Conservation (phyloP, 2,113 vertebrate species). For the Quiscalus mexicanus region DNA sequence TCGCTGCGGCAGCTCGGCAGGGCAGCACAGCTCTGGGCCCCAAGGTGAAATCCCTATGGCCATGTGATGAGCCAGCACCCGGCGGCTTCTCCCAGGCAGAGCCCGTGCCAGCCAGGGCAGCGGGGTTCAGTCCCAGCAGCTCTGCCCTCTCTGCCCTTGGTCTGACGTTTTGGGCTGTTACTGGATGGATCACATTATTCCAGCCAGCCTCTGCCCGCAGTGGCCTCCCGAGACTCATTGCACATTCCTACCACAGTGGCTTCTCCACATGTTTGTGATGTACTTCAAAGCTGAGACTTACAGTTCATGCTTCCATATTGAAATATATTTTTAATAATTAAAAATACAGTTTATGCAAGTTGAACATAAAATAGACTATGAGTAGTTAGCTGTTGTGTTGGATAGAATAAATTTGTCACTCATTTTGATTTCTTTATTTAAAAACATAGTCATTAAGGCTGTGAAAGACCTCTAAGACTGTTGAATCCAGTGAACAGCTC, state of each 20-base stretch:
- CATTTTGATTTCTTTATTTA: constrained; percentile 56
- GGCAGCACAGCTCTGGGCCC: fast-evolving
- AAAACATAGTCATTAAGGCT: background rate
- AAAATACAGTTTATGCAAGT: background rate
- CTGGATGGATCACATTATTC: fast-evolving
- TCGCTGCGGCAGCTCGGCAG: fast-evolving
- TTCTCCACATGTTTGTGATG: background rate
- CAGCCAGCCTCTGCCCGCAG: background rate
- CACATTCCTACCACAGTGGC: background rate
- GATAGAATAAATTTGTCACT: background rate
- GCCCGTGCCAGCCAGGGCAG: fast-evolving
- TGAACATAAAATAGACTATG: background rate
- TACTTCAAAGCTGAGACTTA: background rate
- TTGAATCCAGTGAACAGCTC: fast-evolving
- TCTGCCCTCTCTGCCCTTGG: too few species aligned
- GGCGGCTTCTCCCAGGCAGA: background rate
- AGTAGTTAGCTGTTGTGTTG: background rate
- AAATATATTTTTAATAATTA: background rate
- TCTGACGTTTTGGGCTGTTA: fast-evolving
- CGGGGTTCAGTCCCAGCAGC: fast-evolving
- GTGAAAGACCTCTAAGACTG: background rate
- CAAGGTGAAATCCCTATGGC: fast-evolving
- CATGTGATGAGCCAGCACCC: background rate
- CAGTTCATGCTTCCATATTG: background rate
- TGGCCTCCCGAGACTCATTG: too few species aligned